Evolutionary conservation across 2,113 vertebrate genomes (phyloP), one percentile per base, ranked within the genome.

Genomic region (Ariopsis seemanni): DNA sequence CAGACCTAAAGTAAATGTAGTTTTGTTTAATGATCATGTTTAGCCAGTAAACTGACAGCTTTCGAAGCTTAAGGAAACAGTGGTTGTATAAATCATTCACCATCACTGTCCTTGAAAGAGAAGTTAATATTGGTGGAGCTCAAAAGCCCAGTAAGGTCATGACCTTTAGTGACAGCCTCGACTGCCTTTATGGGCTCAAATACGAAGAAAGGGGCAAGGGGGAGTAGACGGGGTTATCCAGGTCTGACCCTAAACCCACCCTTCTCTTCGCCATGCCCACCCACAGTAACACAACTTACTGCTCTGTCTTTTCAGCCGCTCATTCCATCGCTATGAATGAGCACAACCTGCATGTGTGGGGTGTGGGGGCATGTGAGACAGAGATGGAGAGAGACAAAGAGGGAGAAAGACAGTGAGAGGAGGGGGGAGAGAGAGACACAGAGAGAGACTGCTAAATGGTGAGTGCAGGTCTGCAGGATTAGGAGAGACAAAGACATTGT

Each of bases 391-490:
- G 11, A 17, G 55, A 48, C 69, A 50, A 5, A 42, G 53, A 72
- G 72, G 78, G 18, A 55, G 7, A 7, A 42, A 53, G 52, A 11
- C 7, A 80, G 53, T 7, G 25, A 52, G 42, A n/a, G 18, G 67
- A 34, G 42, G 58, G 27, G 25, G 55, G 34, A 30, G 14, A 9
- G 50, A 20, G 50, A 57, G 53, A 27, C 53, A 10, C 65, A 27
- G 62, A 30, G 22, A 14, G 25, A 75, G 67, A 75, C 30, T 14
- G 50, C 63, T 77, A 60, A 75, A 85, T 75, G 53, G 69, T 85
- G 69, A 50, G 84, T 75, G 85, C 62, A 89, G 90, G 86, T 90
- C 84, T 83, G 84, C 86, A 84, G 90, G 90, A 91, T 92, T 90
- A 92, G 86, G 55, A 63, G 85, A 65, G 85, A 92, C 88, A 92